Evolutionary conservation across 2,113 vertebrate species (phyloP).

Genomic region (Otolemur garnettii): DNA sequence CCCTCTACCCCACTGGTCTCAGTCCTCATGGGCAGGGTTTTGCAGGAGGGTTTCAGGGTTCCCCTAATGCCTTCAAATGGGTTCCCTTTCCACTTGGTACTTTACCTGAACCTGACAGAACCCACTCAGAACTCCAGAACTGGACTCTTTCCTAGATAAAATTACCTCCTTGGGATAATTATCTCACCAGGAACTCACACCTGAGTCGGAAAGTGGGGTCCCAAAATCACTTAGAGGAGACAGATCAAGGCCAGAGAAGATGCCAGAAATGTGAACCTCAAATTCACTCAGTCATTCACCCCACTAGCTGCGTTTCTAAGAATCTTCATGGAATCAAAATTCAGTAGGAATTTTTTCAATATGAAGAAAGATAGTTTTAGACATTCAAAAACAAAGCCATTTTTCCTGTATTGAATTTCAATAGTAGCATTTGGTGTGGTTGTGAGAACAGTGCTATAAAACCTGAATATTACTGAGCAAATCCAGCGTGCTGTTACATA

Average conservation of each 20-base stretch:
- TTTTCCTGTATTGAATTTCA: conserved; percentile 28
- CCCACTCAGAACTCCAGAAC: not conserved
- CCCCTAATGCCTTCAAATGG: too few relatives aligned
- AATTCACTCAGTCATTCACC: not conserved
- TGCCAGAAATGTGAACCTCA: not conserved
- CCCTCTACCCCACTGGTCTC: not conserved
- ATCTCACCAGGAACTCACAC: not conserved
- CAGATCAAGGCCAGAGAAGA: not conserved
- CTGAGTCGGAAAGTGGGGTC: not conserved
- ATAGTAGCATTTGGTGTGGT: not conserved
- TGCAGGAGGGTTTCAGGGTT: not conserved
- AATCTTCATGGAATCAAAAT: not conserved
- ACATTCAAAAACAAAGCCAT: conserved; percentile 37
- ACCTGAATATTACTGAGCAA: conserved; percentile 1
- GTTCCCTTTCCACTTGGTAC: not conserved
- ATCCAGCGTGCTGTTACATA: not conserved
- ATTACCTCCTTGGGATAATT: not conserved
- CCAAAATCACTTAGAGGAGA: too few relatives aligned
- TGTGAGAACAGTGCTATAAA: not conserved
- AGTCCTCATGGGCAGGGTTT: not conserved
- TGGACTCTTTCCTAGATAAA: not conserved
- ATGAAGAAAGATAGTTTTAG: conserved; percentile 20
- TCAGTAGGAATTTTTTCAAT: conserved; percentile 7
- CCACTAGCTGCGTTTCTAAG: not conserved
- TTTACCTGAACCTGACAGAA: not conserved